Evolutionary conservation across 64 coral and sea anemone genomes (phyloP), one percentile per base, ranked within the genome.

Genomic region (Anthopleura sola): DNA sequence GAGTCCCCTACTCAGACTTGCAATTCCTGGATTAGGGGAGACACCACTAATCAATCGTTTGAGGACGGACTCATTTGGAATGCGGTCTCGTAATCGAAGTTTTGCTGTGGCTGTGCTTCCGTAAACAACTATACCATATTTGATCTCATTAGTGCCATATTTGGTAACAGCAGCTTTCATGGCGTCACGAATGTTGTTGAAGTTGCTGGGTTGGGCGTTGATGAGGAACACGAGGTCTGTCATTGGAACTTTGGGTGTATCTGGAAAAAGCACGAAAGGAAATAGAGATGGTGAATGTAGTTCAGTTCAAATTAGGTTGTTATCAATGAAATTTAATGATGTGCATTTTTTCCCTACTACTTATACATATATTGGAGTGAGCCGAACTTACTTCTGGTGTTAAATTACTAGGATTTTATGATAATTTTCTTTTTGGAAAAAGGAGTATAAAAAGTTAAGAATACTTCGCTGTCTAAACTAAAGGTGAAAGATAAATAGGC

Each of bases 111-210:
- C 94, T 47, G 44, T 86, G 77, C 77, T 81, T n/a, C 90, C 94
- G 55, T 89, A 96, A 7, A 96, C 66, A 75, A 96, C 80, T 78
- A 96, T 83, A 46, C 94, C 94, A 86, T 96, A 96, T n/a, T 60
- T 74, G 51, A 96, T 86, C 33, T 82, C 68, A 5, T 83, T 78
- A 3, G 68, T 92, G 17, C 88, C 88, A 83, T 92, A 96, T 79
- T 85, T 86, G 23, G 88, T 37, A 38, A 92, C 84, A 68, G 88
- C 58, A 48, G 85, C 84, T 51, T 78, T 86, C 13, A 96, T 88
- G 68, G 89, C 88, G 23, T 96, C 90, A 74, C 88, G 87, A 21
- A 96, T 96, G 28, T 83, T 86, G 34, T 64, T 60, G 85, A 96
- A 96, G 20, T 85, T 96, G 3, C n/a, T 84, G 36, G 83, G 78